These are phyloP conservation scores for Chaenodraco wilsoni DNA, from an alignment of 2,797 vertebrate genomes.

Conservation along the genomic window DNA sequence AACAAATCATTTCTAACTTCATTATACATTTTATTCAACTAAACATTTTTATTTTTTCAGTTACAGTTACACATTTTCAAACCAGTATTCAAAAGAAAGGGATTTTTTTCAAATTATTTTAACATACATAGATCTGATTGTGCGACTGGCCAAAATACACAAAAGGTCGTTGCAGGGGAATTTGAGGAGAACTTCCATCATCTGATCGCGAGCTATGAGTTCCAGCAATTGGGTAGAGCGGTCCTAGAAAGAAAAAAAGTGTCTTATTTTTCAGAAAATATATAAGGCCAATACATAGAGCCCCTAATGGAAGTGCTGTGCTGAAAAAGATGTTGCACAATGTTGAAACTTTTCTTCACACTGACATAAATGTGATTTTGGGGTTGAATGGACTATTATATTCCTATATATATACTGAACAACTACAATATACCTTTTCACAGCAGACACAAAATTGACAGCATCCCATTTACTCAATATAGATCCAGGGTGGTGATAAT, in stretches of 20 bases:
- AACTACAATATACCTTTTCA: no score
- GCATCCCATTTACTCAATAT: no score
- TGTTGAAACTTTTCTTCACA: background rate
- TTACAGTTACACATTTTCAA: background rate
- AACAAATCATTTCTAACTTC: no score
- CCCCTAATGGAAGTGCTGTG: background rate
- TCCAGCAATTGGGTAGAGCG: slow-evolving; percentile 60
- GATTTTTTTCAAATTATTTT: background rate
- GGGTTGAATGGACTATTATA: no score
- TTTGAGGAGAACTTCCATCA: slow-evolving; percentile 68
- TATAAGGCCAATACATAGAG: background rate
- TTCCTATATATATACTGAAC: no score
- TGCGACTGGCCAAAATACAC: slow-evolving; percentile 56
- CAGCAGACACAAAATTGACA: no score
- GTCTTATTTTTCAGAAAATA: background rate
- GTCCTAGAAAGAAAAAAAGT: slow-evolving; percentile 32
- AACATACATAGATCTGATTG: slow-evolving; percentile 65
- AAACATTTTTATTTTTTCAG: background rate
- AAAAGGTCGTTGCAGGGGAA: slow-evolving; percentile 49
- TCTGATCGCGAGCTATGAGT: background rate
- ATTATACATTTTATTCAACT: no score
- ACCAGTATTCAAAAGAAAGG: background rate
- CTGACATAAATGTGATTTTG: no score
- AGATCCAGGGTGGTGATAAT: no score
- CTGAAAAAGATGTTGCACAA: background rate